A percentile compares a stretch with the other conserved stretches of the same genome.
Evolutionary conservation across 2,113 vertebrate species (phyloP).

Genomic region (Percina caprodes): DNA sequence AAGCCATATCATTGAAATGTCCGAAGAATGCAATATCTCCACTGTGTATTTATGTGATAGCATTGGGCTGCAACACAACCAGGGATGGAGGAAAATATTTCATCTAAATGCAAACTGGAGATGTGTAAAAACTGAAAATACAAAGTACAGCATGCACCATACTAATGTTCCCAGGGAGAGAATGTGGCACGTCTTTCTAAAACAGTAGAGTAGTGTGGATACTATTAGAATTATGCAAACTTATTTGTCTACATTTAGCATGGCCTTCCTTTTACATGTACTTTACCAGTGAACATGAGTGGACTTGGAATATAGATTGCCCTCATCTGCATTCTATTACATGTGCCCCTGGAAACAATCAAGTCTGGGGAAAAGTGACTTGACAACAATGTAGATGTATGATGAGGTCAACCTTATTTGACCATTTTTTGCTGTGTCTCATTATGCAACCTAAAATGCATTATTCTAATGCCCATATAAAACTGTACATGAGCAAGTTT

Average conservation of each 20-base stretch:
- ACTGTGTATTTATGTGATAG: constrained; percentile 17
- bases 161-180: background rate
- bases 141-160: background rate
- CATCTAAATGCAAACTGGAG: background rate
- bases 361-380: constrained; percentile 1
- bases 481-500: background rate
- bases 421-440: background rate
- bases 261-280: background rate
- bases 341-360: constrained; percentile 23
- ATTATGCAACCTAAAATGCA: constrained; percentile 12
- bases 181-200: constrained; percentile 11
- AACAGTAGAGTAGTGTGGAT: background rate
- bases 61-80: background rate
- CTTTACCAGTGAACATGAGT: constrained; percentile 3
- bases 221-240: constrained; percentile 1
- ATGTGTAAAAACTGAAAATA: constrained; percentile 30
- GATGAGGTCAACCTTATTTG: constrained; percentile 16
- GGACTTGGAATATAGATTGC: background rate
- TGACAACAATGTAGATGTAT: constrained; percentile 31
- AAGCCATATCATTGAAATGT: constrained; percentile 71
- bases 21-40: constrained; percentile 41
- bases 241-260: background rate
- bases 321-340: constrained; percentile 13
- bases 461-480: constrained; percentile 12
- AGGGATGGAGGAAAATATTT: constrained; percentile 4